Conservation (phyloP, 1,140 invertebrate species). For the Caenorhabditis briggsae region DNA sequence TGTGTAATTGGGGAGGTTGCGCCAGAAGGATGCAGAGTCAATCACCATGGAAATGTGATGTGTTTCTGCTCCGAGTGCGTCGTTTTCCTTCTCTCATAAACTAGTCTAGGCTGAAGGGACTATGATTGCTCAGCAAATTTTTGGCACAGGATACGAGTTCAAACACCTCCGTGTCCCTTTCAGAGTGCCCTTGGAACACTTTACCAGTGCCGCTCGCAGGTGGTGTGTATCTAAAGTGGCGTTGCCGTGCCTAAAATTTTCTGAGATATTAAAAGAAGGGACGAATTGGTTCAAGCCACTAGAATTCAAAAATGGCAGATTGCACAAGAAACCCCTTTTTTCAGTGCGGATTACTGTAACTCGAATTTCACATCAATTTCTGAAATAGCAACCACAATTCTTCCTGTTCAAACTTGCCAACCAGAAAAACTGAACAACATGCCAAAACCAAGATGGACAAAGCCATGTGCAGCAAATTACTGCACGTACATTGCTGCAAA, state of each 20-base stretch:
- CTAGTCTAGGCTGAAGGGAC: not conserved
- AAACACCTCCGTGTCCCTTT: too few species aligned
- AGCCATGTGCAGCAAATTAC: slow-evolving; percentile 39
- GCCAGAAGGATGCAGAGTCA: slow-evolving; percentile 30
- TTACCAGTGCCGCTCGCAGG: not conserved
- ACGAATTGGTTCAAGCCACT: not conserved
- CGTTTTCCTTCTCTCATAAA: not conserved
- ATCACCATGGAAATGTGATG: slow-evolving; percentile 43
- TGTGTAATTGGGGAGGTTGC: slow-evolving; percentile 32
- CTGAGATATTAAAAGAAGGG: not conserved
- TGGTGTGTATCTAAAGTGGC: too few species aligned
- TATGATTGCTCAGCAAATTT: too few species aligned
- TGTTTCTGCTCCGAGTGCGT: slow-evolving; percentile 43
- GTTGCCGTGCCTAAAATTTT: too few species aligned
- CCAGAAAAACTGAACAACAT: slow-evolving; percentile 29
- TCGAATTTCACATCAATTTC: slow-evolving; percentile 19
- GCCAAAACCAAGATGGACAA: slow-evolving; percentile 43
- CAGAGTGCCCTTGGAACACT: too few species aligned
- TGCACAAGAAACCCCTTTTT: not conserved
- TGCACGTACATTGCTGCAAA: slow-evolving; percentile 28
- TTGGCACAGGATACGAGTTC: too few species aligned
- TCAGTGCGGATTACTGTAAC: slow-evolving; percentile 41
- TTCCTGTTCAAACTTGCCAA: slow-evolving; percentile 33
- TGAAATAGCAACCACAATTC: not conserved
- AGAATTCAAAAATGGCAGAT: not conserved